Conservation (phyloP, 2,113 vertebrate genomes). For the Tenrec ecaudatus region DNA sequence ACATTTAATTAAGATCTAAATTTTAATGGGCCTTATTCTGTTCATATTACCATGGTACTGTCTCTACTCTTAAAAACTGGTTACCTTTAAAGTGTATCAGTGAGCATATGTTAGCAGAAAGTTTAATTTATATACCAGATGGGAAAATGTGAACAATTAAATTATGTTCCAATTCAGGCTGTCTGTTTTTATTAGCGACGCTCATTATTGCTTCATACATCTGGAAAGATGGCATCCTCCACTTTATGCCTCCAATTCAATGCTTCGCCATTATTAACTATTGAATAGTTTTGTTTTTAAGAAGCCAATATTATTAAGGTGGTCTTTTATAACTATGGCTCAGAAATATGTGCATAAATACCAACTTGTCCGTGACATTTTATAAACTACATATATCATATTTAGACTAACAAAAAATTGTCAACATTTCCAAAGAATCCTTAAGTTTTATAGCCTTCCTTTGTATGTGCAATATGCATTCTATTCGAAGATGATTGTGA, state of each 20-base stretch:
- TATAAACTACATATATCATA: background rate
- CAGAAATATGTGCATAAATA: background rate
- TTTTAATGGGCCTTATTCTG: conserved; percentile 7
- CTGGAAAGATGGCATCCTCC: conserved; percentile 46
- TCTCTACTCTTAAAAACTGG: conserved; percentile 31
- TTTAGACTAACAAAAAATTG: background rate
- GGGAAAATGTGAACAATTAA: conserved; percentile 75
- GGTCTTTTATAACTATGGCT: background rate
- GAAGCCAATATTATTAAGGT: background rate
- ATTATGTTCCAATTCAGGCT: conserved; percentile 65
- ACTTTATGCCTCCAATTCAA: conserved; percentile 59
- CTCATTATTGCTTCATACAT: conserved; percentile 72
- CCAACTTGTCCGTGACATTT: conserved; percentile 28
- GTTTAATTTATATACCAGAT: conserved; percentile 69
- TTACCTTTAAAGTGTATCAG: conserved; percentile 67
- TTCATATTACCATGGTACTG: background rate
- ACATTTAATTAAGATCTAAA: conserved; percentile 14
- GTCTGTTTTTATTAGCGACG: conserved; percentile 69
- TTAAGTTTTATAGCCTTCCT: background rate
- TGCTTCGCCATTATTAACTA: conserved; percentile 45
- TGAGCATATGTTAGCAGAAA: conserved; percentile 71
- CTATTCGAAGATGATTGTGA: background rate
- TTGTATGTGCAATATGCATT: background rate
- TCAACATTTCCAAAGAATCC: background rate
- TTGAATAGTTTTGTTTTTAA: conserved; percentile 38